Evolutionary conservation across 1,140 invertebrate species (phyloP), one percentile per base, ranked within the genome.

Genomic region (Halictus rubicundus): DNA sequence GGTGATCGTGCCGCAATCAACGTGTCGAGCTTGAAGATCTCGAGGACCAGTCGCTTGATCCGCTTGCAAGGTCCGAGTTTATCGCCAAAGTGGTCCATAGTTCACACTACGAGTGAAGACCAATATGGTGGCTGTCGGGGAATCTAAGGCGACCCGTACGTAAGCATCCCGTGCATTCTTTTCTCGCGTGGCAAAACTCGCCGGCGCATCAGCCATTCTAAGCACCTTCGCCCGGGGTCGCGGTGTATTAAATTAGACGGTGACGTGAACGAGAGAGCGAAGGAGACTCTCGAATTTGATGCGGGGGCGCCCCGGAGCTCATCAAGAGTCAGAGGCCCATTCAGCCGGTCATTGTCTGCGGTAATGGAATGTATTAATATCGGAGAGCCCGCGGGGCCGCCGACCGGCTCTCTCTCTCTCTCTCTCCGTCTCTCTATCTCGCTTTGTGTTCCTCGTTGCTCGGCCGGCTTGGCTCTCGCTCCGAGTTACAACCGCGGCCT

Each of bases 311-410:
- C 85, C 79, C 83, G 84, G 61, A 90, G 88, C 88, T 91, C 90
- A 91, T 90, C 88, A 90, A 89, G 88, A 89, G 89, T 88, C 86
- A 83, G 85, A 91, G 88, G 89, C 87, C 88, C 89, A 92, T 92
- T 92, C 89, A 90, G 88, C 86, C 90, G 87, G 89, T 91, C 90
- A 91, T 92, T 92, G 91, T 92, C 89, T 89, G 86, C 89, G 88
- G 89, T 92, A 92, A 92, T 92, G 92, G 92, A 92, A 92, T 92
- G 90, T 92, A 92, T 92, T 92, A 92, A 92, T 92, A 92, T 91
- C 89, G 86, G 87, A 91, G 89, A 87, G 86, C 85, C 77, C 73
- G 76, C 78, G 84, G 76, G 75, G 77, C 79, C 83, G 79, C 54
- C 83, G 78, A 68, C 74, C 75, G 23, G 57, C 61, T 63, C 8